Conservation (phyloP, 2,797 vertebrate genomes). For the Saguinus oedipus region DNA sequence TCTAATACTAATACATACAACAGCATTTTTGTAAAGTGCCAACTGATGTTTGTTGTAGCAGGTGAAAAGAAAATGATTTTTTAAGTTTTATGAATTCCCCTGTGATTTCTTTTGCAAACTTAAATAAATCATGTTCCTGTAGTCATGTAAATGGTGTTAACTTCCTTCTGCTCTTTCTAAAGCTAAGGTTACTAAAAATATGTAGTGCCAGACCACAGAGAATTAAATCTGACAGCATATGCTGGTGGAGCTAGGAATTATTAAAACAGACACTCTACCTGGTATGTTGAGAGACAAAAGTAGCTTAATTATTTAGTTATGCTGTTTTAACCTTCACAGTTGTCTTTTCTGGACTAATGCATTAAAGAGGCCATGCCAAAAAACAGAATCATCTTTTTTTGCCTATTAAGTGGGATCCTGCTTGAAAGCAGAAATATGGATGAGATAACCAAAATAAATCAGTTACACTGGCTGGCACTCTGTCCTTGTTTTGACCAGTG, state of each 20-base stretch:
- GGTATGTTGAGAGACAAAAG: conserved; percentile 22
- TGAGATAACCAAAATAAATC: conserved; percentile 57
- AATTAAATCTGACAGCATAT: conserved; percentile 43
- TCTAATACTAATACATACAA: conserved; percentile 42
- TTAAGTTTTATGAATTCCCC: conserved; percentile 46
- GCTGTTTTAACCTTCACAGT: conserved; percentile 54
- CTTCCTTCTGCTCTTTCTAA: conserved; percentile 41
- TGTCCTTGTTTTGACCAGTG: not conserved
- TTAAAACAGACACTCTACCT: conserved; percentile 47
- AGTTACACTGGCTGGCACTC: conserved; percentile 26
- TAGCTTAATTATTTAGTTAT: conserved; percentile 62
- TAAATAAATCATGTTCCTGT: conserved; percentile 51
- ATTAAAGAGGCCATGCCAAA: conserved; percentile 26
- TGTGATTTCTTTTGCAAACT: conserved; percentile 58
- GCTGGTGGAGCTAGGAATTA: conserved; percentile 20
- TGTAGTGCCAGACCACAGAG: not conserved
- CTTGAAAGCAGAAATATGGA: conserved; percentile 57
- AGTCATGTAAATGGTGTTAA: conserved; percentile 32
- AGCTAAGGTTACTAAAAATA: conserved; percentile 53
- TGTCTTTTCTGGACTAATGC: conserved; percentile 50
- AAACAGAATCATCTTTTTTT: not conserved
- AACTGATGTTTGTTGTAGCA: conserved; percentile 37
- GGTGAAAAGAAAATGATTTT: conserved; percentile 62
- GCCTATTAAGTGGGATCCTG: not conserved
- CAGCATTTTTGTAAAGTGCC: conserved; percentile 55